Percentiles rank a stretch among this genome's conserved stretches.
These are phyloP conservation scores for Riparia riparia DNA, from an alignment of 2,113 vertebrate species.

Conservation along the genomic window DNA sequence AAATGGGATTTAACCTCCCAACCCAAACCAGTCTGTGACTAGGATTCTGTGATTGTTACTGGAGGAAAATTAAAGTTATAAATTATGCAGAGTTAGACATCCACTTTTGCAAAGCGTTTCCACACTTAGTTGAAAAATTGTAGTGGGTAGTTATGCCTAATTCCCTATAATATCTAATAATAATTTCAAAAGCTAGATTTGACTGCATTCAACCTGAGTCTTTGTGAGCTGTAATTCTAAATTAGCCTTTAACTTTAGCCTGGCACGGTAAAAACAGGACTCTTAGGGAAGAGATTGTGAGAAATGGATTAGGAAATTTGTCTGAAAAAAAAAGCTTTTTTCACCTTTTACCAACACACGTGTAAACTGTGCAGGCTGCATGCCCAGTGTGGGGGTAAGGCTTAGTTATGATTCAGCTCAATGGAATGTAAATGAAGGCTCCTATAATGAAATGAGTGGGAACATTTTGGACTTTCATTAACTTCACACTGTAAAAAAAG, in stretches of 20 bases:
- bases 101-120: not conserved
- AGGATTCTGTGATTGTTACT: not conserved
- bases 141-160: not conserved
- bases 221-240: not conserved
- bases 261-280: not conserved
- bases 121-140: not conserved
- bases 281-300: not conserved
- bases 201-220: not conserved
- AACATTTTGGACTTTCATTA: conserved; percentile 27
- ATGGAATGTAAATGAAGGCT: conserved; percentile 45
- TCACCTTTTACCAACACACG: conserved; percentile 21
- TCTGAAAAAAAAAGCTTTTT: not conserved
- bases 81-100: not conserved
- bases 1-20: not conserved
- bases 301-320: not conserved
- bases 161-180: not conserved
- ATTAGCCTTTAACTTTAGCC: not conserved
- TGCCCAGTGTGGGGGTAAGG: conserved; percentile 19
- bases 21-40: not conserved
- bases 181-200: not conserved
- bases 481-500: not conserved
- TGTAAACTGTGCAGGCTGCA: conserved; percentile 13
- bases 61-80: not conserved
- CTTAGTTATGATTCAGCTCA: conserved; percentile 39
- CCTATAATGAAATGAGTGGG: conserved; percentile 25